Evolutionary conservation across 2,888 invertebrate species (phyloP).

Genomic region (Phengaris arion): DNA sequence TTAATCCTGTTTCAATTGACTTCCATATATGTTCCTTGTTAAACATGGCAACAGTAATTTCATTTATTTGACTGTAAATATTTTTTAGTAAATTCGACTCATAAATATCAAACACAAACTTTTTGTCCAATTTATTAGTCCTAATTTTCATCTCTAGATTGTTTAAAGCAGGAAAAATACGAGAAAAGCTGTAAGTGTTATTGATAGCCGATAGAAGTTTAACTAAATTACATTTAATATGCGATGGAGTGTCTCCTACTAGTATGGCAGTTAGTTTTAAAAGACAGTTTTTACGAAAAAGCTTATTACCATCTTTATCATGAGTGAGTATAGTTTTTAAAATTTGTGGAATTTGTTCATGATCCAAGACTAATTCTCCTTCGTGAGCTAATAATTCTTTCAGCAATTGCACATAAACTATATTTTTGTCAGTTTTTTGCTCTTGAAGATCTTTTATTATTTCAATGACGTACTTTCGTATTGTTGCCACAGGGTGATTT

Average conservation of each 20-base stretch:
- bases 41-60: conserved; percentile 64
- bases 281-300: conserved; percentile 62
- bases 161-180: conserved; percentile 56
- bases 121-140: conserved; percentile 47
- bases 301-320: conserved; percentile 66
- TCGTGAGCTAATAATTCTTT: conserved; percentile 68
- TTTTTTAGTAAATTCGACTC: conserved; percentile 76
- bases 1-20: conserved; percentile 77
- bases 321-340: conserved; percentile 81
- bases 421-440: conserved; percentile 53
- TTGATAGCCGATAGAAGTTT: conserved; percentile 69
- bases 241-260: conserved; percentile 61
- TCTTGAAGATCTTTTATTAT: conserved; percentile 66
- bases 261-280: conserved; percentile 59
- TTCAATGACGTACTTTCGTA: conserved; percentile 79
- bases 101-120: conserved; percentile 66
- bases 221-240: conserved; percentile 70
- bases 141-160: conserved; percentile 51
- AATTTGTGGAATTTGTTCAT: conserved; percentile 82
- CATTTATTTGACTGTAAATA: conserved; percentile 79
- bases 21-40: conserved; percentile 75
- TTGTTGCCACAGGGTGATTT: conserved; percentile 71
- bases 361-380: conserved; percentile 82
- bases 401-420: conserved; percentile 67
- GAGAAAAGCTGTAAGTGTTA: conserved; percentile 63